These are phyloP conservation scores for Tragelaphus scriptus DNA, from an alignment of 2,113 vertebrate genomes.

Conservation along the genomic window DNA sequence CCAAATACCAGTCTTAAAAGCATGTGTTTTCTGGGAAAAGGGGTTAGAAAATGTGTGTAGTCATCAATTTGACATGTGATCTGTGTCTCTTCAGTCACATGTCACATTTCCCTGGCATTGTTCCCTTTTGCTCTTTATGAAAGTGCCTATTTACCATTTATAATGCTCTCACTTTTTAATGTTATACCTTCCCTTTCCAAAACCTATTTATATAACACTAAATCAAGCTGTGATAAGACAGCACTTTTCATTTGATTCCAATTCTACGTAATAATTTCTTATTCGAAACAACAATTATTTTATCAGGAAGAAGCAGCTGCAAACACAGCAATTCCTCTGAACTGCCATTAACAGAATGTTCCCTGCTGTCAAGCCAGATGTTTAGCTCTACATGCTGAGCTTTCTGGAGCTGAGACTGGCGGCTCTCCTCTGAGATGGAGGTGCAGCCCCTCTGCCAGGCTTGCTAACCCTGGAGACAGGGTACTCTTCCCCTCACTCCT, in stretches of 20 bases:
- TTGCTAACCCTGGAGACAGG: neutral
- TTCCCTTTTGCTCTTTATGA: neutral
- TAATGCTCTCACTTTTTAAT: slow-evolving; percentile 20
- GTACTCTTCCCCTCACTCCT: neutral
- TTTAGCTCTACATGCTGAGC: neutral
- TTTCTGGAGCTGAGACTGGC: neutral
- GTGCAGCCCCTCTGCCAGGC: neutral
- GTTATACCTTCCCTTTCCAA: slow-evolving; percentile 28
- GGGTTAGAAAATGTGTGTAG: neutral
- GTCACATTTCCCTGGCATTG: neutral
- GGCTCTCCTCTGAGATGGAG: neutral
- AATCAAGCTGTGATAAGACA: slow-evolving; percentile 33
- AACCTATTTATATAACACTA: slow-evolving; percentile 54
- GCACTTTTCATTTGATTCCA: slow-evolving; percentile 24
- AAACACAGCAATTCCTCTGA: slow-evolving; percentile 47
- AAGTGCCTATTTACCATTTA: neutral
- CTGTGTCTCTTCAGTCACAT: neutral
- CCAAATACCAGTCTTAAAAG: neutral
- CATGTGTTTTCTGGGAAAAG: neutral
- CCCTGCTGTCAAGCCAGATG: slow-evolving; percentile 63
- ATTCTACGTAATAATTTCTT: slow-evolving; percentile 61
- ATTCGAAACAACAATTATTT: slow-evolving; percentile 69
- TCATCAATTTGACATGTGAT: neutral
- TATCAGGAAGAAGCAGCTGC: slow-evolving; percentile 69
- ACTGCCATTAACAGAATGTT: slow-evolving; percentile 29